Percentiles rank a stretch among this genome's conserved stretches.
Conservation (phyloP, 2,888 invertebrate species). For the Ligdia adustata region DNA sequence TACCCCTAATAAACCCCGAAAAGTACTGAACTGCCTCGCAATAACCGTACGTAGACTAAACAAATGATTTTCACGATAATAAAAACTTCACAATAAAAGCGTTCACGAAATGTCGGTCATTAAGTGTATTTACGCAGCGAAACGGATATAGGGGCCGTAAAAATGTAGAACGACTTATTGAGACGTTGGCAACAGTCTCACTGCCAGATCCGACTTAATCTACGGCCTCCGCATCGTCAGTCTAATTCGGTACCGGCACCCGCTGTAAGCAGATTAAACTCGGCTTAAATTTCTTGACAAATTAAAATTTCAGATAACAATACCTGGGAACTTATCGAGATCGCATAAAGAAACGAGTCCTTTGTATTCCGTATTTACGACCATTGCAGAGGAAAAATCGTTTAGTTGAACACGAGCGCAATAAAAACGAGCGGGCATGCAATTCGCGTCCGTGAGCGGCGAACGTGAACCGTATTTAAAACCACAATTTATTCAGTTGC, state of each 20-base stretch:
- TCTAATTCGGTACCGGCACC: conserved; percentile 59
- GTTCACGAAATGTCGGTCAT: conserved; percentile 81
- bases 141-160: conserved; percentile 80
- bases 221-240: conserved; percentile 58
- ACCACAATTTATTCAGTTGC: conserved; percentile 68
- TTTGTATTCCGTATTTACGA: conserved; percentile 67
- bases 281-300: conserved; percentile 59
- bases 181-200: conserved; percentile 76
- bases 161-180: conserved; percentile 79
- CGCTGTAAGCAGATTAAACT: conserved; percentile 55
- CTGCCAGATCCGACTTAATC: conserved; percentile 64
- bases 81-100: conserved; percentile 83
- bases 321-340: conserved; percentile 65
- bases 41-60: conserved; percentile 81
- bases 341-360: conserved; percentile 60
- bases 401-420: conserved; percentile 65
- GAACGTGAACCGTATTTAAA: conserved; percentile 63
- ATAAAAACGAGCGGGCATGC: conserved; percentile 62
- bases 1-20: conserved; percentile 79
- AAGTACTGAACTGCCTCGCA: conserved; percentile 70
- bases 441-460: conserved; percentile 59
- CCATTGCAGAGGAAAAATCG: conserved; percentile 60
- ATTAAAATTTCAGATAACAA: conserved; percentile 64
- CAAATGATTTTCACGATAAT: conserved; percentile 81
- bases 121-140: conserved; percentile 81